Base-by-base conservation (phyloP, 2,888 invertebrate species). In the Sesia apiformis region DNA sequence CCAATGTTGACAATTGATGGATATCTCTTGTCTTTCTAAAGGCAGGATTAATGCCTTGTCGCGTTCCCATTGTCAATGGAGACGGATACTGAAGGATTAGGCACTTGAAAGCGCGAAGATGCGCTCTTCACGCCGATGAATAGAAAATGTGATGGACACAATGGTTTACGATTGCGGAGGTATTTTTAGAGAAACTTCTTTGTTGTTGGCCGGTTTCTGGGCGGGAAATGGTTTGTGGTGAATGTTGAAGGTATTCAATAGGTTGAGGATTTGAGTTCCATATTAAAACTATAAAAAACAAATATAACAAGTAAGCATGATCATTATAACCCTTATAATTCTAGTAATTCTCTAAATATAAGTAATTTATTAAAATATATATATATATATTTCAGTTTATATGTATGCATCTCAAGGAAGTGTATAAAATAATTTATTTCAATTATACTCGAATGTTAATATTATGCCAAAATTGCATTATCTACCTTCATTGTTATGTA, bases 1-100 rank as follows among this genome's bases (percentile, higher is more conserved):
- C 84, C 86, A 82, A 81, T 87, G 88, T 89, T 88, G 88, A 89
- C 88, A 88, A 86, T 85, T 89, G 88, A 89, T 89, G 88, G 88
- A 88, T 88, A 84, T 85, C 84, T 82, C 84, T 83, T 84, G 86
- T 87, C 87, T 85, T 50, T 78, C 76, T 76, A 84, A 84, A 86
- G 87, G 81, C 84, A 83, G 85, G 87, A 89, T 88, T 89, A 88
- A 89, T 89, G 86, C 73, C 70, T 77, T 74, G 76, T 74, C 77
- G 40, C 23, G 43, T 42, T 39, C 39, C 7, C n/a, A 56, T 56
- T 59, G 71, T 84, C 85, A 86, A 85, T 85, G 76, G 78, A 76
- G 78, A 74, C 76, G 75, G 76, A 71, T 72, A 71, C 71, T 77
- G 75, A 74, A 76, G 78, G 81, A 83, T 83, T 81, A 83, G 73